phyloP scores from a whole-genome alignment of 2,888 invertebrate genomes.

The Omphaloscelis lunosa region DNA sequence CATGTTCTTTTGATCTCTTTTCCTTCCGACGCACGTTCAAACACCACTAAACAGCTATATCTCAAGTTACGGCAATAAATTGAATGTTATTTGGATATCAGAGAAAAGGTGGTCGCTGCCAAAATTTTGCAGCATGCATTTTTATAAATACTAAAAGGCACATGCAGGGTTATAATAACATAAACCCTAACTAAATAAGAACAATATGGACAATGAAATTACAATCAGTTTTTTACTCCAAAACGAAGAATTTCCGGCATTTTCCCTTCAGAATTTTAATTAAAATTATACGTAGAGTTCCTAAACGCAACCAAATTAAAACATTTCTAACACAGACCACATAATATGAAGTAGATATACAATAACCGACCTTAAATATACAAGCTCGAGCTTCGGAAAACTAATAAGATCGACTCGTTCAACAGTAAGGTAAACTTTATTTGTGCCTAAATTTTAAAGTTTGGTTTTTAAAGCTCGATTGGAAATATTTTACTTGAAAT shows the following conservation, averaged over 20 bases:
- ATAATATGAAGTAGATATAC: background rate
- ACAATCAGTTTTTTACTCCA: background rate
- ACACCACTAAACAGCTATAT: background rate
- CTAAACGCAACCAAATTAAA: constrained; percentile 22
- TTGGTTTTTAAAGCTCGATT: background rate
- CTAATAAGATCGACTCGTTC: background rate
- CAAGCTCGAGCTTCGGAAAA: background rate
- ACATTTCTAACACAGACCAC: constrained; percentile 1
- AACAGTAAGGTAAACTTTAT: background rate
- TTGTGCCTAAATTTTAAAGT: background rate
- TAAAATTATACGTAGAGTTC: background rate
- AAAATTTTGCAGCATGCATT: background rate
- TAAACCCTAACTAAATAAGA: background rate
- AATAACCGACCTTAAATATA: background rate
- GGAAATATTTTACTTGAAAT: no score
- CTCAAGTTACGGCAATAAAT: constrained; percentile 38
- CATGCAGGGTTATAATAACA: background rate
- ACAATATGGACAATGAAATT: constrained; percentile 5
- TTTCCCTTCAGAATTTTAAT: constrained; percentile 26
- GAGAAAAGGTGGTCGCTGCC: background rate
- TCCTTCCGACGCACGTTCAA: constrained; percentile 23
- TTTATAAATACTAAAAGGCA: background rate
- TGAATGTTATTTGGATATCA: constrained; percentile 19
- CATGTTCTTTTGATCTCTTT: constrained; percentile 38
- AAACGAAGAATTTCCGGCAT: constrained; percentile 25